Conservation (phyloP, 2,888 invertebrate genomes). For the Stegophylla sp. region DNA sequence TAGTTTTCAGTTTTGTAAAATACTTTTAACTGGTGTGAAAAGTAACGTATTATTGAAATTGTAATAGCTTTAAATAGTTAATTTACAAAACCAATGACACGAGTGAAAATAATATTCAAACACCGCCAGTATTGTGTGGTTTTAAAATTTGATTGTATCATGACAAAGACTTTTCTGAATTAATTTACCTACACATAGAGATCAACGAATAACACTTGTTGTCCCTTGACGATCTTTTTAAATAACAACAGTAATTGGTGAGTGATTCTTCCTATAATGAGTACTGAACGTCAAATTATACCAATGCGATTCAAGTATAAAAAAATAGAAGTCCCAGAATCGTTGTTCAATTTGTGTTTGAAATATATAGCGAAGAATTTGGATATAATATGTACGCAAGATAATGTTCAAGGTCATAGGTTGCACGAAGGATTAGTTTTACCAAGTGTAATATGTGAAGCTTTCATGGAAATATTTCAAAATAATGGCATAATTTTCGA, state of each 20-base stretch:
- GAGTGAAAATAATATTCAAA: neutral
- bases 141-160: neutral
- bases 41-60: neutral
- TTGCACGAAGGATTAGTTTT: conserved; percentile 72
- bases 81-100: neutral
- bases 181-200: no score
- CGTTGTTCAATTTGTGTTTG: conserved; percentile 36
- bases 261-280: conserved; percentile 15
- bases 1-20: conserved; percentile 48
- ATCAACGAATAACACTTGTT: neutral
- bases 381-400: conserved; percentile 70
- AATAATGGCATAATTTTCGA: conserved; percentile 70
- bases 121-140: neutral
- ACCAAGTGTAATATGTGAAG: conserved; percentile 77
- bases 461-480: conserved; percentile 71
- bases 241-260: neutral
- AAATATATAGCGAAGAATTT: conserved; percentile 65
- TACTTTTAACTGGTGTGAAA: neutral
- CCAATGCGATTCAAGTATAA: conserved; percentile 46
- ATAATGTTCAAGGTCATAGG: conserved; percentile 66
- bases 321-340: conserved; percentile 32
- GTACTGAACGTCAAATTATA: conserved; percentile 9
- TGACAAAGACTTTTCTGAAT: no score
- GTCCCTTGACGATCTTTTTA: neutral
- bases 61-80: neutral